Conservation (phyloP, 2,797 vertebrate species). For the Melanotaenia parkinsoni region DNA sequence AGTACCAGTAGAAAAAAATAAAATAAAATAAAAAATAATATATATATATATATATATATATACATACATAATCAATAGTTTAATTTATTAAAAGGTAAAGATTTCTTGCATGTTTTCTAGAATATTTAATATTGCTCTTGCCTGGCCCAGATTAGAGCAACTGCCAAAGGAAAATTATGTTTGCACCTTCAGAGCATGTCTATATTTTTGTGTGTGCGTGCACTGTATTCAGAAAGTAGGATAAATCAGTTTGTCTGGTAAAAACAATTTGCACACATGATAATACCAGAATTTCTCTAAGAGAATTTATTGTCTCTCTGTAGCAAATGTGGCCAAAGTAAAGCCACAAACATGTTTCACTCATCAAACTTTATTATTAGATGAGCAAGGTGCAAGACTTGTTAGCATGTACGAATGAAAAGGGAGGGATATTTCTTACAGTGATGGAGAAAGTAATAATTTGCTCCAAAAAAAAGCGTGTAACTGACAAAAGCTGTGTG, state of each 20-base stretch:
- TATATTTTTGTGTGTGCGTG: not conserved
- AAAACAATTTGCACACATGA: conserved; percentile 19
- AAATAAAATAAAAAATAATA: no score
- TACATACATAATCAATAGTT: no score
- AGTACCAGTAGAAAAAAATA: no score
- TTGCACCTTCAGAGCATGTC: conserved; percentile 13
- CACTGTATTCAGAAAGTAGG: conserved; percentile 18
- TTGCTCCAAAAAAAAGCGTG: not conserved
- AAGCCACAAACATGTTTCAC: not conserved
- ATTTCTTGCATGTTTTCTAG: no score
- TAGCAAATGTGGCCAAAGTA: not conserved
- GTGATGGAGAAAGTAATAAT: not conserved
- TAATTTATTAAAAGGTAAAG: no score
- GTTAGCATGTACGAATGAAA: not conserved
- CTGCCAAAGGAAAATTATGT: conserved; percentile 35
- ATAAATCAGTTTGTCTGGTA: conserved; percentile 31
- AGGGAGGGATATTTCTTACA: not conserved
- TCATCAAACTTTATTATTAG: not conserved
- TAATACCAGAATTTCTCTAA: not conserved
- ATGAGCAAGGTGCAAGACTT: not conserved
- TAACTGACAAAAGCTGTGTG: not conserved
- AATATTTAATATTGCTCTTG: conserved; percentile 18
- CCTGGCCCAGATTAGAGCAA: conserved; percentile 66
- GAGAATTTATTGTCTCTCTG: not conserved
- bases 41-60: no score